Evolutionary conservation across 2,797 vertebrate species (phyloP), one percentile per base, ranked within the genome.

Genomic region (Coregonus sp.): DNA sequence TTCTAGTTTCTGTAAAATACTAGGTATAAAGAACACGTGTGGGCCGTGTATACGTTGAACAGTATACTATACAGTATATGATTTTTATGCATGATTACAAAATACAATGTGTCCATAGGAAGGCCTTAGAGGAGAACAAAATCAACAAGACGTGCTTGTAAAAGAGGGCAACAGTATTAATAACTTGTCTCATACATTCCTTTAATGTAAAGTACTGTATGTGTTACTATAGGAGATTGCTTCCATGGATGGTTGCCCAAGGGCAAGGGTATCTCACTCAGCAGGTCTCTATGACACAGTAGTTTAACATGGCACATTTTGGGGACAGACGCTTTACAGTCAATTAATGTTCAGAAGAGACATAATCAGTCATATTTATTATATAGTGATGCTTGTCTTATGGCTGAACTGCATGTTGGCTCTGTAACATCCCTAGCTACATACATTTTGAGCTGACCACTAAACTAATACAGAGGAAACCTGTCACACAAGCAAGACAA

Each of bases 401-500:
- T 59, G 65, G 52, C 12, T 31, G 75, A 77, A 61, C 68, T 73
- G 25, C 25, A 75, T 74, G 83, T 90, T 51, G 83, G 74, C 77
- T 89, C 82, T 86, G 59, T 73, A 81, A 83, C 59, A 63, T 63
- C n/a, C 25, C n/a, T 63, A 80, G 76, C 78, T 75, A 76, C 90
- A 47, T 75, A 76, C 90, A 88, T 86, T 86, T 73, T 74, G 66
- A 80, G 89, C 84, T 94, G 93, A 94, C 92, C 93, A 92, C 90
- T 92, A 81, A 90, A 91, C 89, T 92, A 87, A 89, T 92, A 90
- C 90, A 85, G 84, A 90, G 90, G 79, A 82, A 93, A 93, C 92
- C 91, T 92, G 90, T 90, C 93, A 92, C 93, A 93, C 93, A 92
- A 93, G 92, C 93, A 87, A 94, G 89, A 94, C 94, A 94, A 94